Base-by-base conservation (phyloP, 2,113 vertebrate species). In the Myotis brandtii region DNA sequence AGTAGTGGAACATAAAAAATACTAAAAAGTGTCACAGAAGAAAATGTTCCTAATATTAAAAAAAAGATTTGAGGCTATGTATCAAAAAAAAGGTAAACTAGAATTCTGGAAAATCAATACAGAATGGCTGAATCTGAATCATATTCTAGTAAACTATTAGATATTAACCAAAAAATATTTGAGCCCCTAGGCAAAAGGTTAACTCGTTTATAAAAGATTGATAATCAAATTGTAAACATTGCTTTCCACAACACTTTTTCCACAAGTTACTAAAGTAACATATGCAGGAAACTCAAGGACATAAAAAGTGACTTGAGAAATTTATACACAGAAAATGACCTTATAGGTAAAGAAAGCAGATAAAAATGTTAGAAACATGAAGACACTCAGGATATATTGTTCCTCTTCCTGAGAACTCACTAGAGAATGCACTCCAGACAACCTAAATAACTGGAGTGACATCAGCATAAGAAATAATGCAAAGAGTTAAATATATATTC, bases 231-330 rank as follows among this genome's bases (percentile, higher is more conserved):
- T 73, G 0, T 54, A 48, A 91, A 37, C 3, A 69, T 9, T 48
- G 0, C 40, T 70, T 64, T 70, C 18, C 56, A 50, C 1, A 79
- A n/a, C 9, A 40, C 5, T 9, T 27, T 67, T 95, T 37, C 25
- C 40, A 13, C 27, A 82, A 48, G 16, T 77, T 72, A 50, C 66
- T 43, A 20, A 66, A 67, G 20, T 79, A 69, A 40, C 6, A 21
- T 77, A 40, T 82, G 81, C 91, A 89, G 43, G 18, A 93, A 93
- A 94, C 7, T 30, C n/a, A 56, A 94, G 16, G 62, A 79, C 17
- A 95, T 6, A 77, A 67, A 82, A 54, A 40, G 32, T 83, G 27
- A 64, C 30, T 89, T 90, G 27, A 70, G 59, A 92, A 94, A 54
- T 76, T 64, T 75, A 11, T 27, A 52, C 16, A 7, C 13, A 70